These are phyloP conservation scores for Hypolimnas misippus DNA, from an alignment of 2,888 invertebrate species.

Conservation along the genomic window DNA sequence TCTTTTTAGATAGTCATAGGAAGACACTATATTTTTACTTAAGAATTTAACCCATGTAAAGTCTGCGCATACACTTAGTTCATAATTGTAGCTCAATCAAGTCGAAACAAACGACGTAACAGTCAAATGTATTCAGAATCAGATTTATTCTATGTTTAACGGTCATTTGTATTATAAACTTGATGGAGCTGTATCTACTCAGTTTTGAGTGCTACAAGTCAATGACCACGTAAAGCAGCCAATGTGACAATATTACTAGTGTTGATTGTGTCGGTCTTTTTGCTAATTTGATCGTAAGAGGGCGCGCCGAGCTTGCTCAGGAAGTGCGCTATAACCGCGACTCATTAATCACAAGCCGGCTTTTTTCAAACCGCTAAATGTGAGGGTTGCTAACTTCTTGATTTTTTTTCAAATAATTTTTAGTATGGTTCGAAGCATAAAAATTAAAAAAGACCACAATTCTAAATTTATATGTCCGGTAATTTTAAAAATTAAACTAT, in stretches of 20 bases:
- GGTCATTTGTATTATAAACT: constrained; percentile 12
- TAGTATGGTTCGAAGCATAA: no score
- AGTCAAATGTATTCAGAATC: constrained; percentile 3
- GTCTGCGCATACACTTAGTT: no score
- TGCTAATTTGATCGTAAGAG: constrained; percentile 52
- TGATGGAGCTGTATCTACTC: constrained; percentile 15
- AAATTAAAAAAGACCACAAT: not conserved
- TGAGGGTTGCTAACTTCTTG: constrained; percentile 28
- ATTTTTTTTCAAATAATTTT: no score
- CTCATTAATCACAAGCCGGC: constrained; percentile 63
- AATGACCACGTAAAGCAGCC: constrained; percentile 48
- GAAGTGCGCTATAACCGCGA: constrained; percentile 68
- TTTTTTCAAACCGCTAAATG: constrained; percentile 52
- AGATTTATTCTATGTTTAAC: constrained; percentile 2
- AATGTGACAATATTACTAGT: constrained; percentile 40
- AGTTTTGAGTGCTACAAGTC: constrained; percentile 23
- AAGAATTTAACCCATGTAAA: no score
- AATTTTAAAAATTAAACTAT: not conserved
- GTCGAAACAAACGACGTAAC: no score
- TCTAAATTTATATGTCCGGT: not conserved
- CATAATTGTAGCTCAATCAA: no score
- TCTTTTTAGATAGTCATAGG: no score
- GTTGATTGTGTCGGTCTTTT: constrained; percentile 44
- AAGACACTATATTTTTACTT: not conserved
- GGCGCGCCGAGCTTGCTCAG: constrained; percentile 52